Percentiles rank a stretch among this genome's conserved stretches.
phyloP scores from a whole-genome alignment of 2,888 invertebrate species.

The Cryptophagus acutangulus region DNA sequence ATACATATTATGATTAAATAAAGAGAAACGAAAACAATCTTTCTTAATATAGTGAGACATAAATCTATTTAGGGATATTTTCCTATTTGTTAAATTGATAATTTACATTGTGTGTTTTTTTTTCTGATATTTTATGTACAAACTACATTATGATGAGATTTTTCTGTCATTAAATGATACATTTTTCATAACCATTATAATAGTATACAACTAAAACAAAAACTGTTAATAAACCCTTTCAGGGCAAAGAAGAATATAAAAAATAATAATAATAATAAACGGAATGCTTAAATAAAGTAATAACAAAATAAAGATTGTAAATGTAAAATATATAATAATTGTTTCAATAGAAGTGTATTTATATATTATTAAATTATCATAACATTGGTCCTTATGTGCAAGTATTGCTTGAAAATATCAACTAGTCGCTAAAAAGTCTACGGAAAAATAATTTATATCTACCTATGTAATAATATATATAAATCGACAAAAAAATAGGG shows the following conservation, averaged over 20 bases:
- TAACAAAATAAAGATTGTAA: neutral
- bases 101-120: neutral
- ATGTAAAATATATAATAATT: neutral
- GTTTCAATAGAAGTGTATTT: neutral
- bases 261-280: conserved; percentile 2
- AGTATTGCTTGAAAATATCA: conserved; percentile 39
- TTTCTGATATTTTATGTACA: conserved; percentile 1
- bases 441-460: conserved; percentile 23
- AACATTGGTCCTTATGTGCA: conserved; percentile 40
- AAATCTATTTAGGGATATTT: neutral
- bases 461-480: conserved; percentile 31
- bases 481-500: conserved; percentile 40
- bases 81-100: neutral
- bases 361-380: conserved; percentile 8
- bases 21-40: neutral
- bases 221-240: neutral
- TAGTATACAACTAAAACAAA: neutral
- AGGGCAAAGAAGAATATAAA: neutral
- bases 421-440: conserved; percentile 11
- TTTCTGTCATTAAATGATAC: too few relatives aligned
- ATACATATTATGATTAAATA: neutral
- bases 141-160: too few relatives aligned
- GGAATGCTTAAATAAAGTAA: conserved; percentile 4
- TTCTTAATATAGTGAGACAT: neutral
- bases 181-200: too few relatives aligned